Evolutionary conservation across 2,797 vertebrate species (phyloP).

Genomic region (Fratercula arctica): DNA sequence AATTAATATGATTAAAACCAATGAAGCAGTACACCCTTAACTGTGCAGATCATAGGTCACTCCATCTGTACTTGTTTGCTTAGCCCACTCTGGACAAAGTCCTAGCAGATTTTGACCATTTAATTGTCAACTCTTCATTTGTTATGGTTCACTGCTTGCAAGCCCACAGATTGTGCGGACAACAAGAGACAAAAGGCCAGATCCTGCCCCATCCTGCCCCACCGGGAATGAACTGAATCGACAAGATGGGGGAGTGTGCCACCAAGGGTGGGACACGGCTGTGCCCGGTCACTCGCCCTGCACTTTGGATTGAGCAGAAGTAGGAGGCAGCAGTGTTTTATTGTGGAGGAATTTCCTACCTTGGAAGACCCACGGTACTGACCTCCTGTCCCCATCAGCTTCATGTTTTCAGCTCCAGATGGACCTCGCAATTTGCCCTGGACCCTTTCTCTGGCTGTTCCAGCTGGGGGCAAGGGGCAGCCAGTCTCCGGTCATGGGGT

Average conservation of each 20-base stretch:
- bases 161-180: background rate
- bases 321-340: background rate
- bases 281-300: fast-evolving
- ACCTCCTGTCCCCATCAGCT: background rate
- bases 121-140: conserved; percentile 54
- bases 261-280: background rate
- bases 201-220: background rate
- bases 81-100: conserved; percentile 64
- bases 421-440: background rate
- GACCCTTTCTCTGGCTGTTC: background rate
- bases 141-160: conserved; percentile 6
- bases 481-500: fast-evolving
- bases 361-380: background rate
- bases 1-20: conserved; percentile 14
- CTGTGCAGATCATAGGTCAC: conserved; percentile 28
- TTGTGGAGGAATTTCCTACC: background rate
- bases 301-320: background rate
- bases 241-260: fast-evolving
- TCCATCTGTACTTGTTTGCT: conserved; percentile 50
- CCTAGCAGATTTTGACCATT: conserved; percentile 35
- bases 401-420: background rate
- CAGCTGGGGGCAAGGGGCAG: background rate
- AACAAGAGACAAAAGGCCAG: background rate
- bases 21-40: conserved; percentile 7
- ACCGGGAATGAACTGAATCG: background rate